Conservation (phyloP, 2,113 vertebrate genomes). For the Pelecanoides urinatrix region DNA sequence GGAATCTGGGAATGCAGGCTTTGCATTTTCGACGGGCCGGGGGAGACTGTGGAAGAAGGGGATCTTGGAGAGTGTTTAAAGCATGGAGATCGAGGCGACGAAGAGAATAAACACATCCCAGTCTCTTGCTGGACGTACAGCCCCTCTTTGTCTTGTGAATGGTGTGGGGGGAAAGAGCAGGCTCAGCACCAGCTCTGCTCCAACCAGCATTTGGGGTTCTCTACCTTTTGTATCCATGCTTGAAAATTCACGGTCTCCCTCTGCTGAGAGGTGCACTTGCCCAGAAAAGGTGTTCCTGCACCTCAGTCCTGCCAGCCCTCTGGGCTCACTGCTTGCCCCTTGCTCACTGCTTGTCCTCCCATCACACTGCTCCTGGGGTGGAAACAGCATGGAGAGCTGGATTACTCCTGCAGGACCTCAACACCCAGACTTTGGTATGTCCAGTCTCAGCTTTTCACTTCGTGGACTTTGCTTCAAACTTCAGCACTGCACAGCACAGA, state of each 20-base stretch:
- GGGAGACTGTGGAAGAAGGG: background rate
- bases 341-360: background rate
- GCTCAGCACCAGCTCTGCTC: background rate
- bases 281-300: background rate
- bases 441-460: background rate
- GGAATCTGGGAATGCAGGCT: background rate
- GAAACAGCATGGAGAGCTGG: background rate
- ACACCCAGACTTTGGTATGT: background rate
- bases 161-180: background rate
- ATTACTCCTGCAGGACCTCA: background rate
- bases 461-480: background rate
- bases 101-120: background rate
- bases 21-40: background rate
- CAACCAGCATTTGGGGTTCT: background rate
- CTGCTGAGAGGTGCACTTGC: background rate
- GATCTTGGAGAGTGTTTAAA: background rate
- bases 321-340: background rate
- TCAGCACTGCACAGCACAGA: background rate
- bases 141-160: background rate
- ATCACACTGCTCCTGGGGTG: background rate
- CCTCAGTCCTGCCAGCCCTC: background rate
- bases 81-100: background rate
- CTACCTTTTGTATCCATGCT: background rate
- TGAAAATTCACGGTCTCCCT: background rate
- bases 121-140: background rate